A percentile compares a stretch with the other conserved stretches of the same genome.
Evolutionary conservation across 2,113 vertebrate genomes (phyloP).

Genomic region (Mirounga angustirostris): DNA sequence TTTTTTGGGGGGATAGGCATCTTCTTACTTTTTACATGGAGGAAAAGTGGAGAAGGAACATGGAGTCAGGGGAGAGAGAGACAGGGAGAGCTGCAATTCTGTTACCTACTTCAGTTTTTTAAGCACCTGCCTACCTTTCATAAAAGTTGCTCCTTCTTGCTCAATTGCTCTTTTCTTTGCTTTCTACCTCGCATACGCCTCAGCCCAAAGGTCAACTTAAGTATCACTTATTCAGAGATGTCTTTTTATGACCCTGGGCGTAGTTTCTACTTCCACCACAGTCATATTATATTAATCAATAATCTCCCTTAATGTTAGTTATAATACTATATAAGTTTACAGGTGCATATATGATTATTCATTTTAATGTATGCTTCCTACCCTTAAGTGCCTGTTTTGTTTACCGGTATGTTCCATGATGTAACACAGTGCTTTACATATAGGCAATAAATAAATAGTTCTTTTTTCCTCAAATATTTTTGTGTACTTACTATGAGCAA

Average conservation of each 20-base stretch:
- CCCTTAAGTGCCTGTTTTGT: not conserved
- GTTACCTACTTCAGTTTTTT: not conserved
- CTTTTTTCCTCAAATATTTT: not conserved
- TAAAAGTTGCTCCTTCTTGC: not conserved
- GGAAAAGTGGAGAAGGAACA: not conserved
- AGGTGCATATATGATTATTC: not conserved
- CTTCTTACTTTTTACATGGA: not conserved
- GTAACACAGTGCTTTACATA: not conserved
- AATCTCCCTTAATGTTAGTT: not conserved
- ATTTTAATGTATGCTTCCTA: not conserved
- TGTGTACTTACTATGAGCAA: not conserved
- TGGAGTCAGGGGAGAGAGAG: not conserved
- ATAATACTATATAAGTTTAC: not conserved
- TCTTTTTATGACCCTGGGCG: not conserved
- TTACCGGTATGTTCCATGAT: not conserved
- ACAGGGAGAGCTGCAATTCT: not conserved
- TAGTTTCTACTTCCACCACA: not conserved
- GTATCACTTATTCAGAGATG: not conserved
- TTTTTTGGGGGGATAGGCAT: not conserved
- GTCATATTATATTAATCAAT: not conserved
- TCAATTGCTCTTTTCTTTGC: not conserved
- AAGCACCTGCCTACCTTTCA: not conserved
- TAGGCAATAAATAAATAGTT: not conserved
- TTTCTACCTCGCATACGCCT: not conserved
- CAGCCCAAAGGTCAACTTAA: not conserved